Conservation (phyloP, 2,797 vertebrate species). For the Tenualosa ilisha region DNA sequence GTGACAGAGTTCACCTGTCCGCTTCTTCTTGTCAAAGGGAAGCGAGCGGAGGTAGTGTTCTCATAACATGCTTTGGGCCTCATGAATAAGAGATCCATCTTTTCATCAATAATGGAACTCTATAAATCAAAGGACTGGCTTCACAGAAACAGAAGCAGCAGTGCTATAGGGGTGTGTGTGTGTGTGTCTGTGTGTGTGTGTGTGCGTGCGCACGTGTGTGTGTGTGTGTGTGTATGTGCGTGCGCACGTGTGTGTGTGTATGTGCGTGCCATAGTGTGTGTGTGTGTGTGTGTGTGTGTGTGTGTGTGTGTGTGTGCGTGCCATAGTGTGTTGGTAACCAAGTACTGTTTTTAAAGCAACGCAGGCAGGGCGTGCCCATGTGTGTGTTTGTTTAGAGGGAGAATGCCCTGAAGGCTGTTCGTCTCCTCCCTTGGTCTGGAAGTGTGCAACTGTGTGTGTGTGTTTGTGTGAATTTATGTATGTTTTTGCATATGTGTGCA, state of each 20-base stretch:
- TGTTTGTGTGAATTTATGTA: not conserved
- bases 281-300: no score
- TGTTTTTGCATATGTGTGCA: no score
- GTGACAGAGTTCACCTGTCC: slow-evolving; percentile 34
- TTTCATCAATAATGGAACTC: slow-evolving; percentile 1
- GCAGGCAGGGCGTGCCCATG: not conserved
- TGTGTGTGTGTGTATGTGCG: no score
- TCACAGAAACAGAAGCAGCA: not conserved
- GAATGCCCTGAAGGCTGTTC: not conserved
- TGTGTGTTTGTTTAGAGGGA: not conserved
- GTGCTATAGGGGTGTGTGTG: not conserved
- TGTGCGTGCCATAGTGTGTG: not conserved
- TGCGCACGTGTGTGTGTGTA: no score
- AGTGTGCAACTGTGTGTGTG: slow-evolving; percentile 17
- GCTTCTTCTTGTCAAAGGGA: not conserved
- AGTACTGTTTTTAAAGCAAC: not conserved
- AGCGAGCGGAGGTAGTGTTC: not conserved
- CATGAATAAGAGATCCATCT: slow-evolving; percentile 22
- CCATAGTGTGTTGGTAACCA: not conserved
- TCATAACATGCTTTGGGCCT: not conserved
- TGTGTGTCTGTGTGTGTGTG: no score
- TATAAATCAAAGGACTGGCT: not conserved
- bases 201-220: no score
- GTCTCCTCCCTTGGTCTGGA: not conserved
- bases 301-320: no score